Percentiles rank a stretch among this genome's conserved stretches.
phyloP scores from a whole-genome alignment of 2,113 vertebrate species.

The Rhombomys opimus region DNA sequence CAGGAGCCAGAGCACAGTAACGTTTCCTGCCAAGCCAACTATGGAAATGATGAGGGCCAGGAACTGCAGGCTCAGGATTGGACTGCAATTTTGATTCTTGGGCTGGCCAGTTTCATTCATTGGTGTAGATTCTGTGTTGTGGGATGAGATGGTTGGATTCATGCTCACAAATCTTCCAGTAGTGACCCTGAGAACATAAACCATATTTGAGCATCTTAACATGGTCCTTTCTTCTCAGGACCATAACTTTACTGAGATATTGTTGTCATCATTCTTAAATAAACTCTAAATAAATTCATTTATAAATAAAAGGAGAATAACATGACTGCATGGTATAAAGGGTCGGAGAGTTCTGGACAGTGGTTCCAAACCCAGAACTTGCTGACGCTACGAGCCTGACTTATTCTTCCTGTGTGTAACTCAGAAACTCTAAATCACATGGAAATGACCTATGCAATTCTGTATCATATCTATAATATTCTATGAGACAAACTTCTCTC shows the following conservation, averaged over 20 bases:
- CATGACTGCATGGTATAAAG: background rate
- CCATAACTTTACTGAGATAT: background rate
- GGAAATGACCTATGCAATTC: background rate
- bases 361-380: background rate
- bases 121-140: background rate
- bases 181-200: conserved; percentile 39
- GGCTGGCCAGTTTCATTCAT: background rate
- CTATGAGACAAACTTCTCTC: background rate
- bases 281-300: background rate
- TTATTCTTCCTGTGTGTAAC: background rate
- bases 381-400: background rate
- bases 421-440: background rate
- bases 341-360: background rate
- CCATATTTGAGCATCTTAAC: background rate
- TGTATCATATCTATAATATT: background rate
- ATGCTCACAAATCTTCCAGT: background rate
- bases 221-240: background rate
- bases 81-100: accelerated
- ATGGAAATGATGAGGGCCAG: background rate
- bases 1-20: background rate
- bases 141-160: background rate
- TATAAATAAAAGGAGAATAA: background rate
- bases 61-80: background rate
- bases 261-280: background rate
- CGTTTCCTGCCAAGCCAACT: background rate